phyloP scores from a whole-genome alignment of 30 jellyfish, hydroid and myxozoan species.

The Aurelia aurita region DNA sequence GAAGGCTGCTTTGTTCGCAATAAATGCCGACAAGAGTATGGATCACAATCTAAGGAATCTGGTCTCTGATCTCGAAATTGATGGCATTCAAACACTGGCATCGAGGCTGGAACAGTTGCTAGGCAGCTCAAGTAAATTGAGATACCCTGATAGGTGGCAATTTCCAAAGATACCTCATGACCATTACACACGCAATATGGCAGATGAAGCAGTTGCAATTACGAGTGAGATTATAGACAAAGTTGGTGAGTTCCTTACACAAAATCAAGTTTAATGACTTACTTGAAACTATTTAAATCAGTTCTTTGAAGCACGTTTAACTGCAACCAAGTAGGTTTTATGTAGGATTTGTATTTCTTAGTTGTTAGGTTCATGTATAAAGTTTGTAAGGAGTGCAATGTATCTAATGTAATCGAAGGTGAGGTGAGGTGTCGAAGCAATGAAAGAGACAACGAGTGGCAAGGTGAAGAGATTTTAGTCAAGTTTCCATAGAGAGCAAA shows the following conservation, averaged over 20 bases:
- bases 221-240: conserved; percentile 21
- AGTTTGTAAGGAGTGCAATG: too few species aligned
- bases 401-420: too few species aligned
- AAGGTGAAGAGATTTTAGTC: too few species aligned
- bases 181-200: conserved; percentile 36
- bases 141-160: conserved; percentile 66
- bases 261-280: too few species aligned
- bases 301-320: too few species aligned
- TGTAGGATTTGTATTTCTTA: too few species aligned
- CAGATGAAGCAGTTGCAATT: conserved; percentile 37
- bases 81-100: conserved; percentile 23
- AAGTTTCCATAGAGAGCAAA: too few species aligned
- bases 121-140: conserved; percentile 29
- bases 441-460: too few species aligned
- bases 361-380: too few species aligned
- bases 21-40: not conserved
- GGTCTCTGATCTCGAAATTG: not conserved
- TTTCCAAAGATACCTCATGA: conserved; percentile 67
- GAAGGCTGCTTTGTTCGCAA: conserved; percentile 70
- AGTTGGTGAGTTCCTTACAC: conserved; percentile 2
- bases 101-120: conserved; percentile 45
- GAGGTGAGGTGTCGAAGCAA: too few species aligned
- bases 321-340: too few species aligned
- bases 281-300: too few species aligned
- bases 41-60: not conserved